phyloP scores from a whole-genome alignment of 2,113 vertebrate genomes.

The Notothenia coriiceps region DNA sequence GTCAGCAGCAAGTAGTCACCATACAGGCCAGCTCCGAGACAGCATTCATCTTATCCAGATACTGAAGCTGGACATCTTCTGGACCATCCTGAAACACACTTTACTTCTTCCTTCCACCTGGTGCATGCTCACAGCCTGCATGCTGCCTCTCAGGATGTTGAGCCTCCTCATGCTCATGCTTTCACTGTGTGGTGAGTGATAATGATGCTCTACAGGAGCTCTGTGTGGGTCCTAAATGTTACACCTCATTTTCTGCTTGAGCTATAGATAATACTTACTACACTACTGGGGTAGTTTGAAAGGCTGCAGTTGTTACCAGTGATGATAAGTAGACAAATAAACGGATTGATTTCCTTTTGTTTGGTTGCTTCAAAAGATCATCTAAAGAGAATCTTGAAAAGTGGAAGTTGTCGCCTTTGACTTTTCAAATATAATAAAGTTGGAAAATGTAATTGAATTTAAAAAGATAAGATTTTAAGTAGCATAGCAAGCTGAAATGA shows the following conservation, averaged over 20 bases:
- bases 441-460: background rate
- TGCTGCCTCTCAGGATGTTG: slow-evolving; percentile 40
- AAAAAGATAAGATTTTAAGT: background rate
- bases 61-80: slow-evolving; percentile 11
- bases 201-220: background rate
- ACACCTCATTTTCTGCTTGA: too few species aligned
- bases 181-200: slow-evolving; percentile 73
- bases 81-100: background rate
- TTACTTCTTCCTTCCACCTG: background rate
- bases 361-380: background rate
- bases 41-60: background rate
- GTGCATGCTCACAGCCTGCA: slow-evolving; percentile 14
- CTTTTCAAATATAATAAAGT: background rate
- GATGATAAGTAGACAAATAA: background rate
- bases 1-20: background rate
- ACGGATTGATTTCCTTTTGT: background rate
- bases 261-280: too few species aligned
- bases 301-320: background rate
- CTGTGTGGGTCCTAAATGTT: background rate
- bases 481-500: background rate
- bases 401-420: background rate
- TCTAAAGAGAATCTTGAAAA: background rate
- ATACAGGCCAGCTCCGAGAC: background rate
- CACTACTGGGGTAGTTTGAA: background rate
- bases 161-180: slow-evolving; percentile 44